These are phyloP conservation scores for Sminthurinus aureus DNA, from an alignment of 2,888 invertebrate genomes.

Conservation along the genomic window DNA sequence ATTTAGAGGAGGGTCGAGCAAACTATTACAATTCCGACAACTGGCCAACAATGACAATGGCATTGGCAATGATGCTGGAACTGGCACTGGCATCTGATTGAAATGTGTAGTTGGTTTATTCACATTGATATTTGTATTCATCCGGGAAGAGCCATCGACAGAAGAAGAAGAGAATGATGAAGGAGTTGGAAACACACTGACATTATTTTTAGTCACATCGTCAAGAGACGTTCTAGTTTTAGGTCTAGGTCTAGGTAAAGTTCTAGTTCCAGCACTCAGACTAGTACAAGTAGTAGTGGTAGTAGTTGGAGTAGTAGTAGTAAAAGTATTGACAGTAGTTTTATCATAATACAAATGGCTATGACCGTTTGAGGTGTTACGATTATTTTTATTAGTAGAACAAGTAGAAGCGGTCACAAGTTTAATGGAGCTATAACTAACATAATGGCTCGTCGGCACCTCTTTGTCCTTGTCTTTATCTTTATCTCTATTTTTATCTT, in stretches of 20 bases:
- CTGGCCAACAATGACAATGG: background rate
- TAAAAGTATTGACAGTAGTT: no score
- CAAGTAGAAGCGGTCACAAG: slow-evolving; percentile 16
- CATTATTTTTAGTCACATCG: no score
- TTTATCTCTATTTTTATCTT: no score
- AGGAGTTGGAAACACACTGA: background rate
- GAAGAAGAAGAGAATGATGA: background rate
- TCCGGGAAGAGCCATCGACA: no score
- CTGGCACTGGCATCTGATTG: no score
- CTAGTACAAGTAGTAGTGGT: background rate
- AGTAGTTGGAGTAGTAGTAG: background rate
- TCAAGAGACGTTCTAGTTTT: background rate
- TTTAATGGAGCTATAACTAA: slow-evolving; percentile 33
- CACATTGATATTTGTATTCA: no score
- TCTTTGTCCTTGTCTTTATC: background rate
- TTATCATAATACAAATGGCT: no score
- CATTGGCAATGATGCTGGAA: no score
- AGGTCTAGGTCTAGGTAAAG: background rate
- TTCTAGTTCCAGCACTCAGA: background rate
- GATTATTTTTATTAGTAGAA: slow-evolving; percentile 22
- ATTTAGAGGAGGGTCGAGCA: background rate
- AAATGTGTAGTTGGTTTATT: no score
- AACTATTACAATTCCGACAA: slow-evolving; percentile 24
- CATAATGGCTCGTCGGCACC: background rate
- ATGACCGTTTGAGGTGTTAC: background rate